phyloP scores from a whole-genome alignment of 2,888 invertebrate species.

The Ichneumoninae sp. region DNA sequence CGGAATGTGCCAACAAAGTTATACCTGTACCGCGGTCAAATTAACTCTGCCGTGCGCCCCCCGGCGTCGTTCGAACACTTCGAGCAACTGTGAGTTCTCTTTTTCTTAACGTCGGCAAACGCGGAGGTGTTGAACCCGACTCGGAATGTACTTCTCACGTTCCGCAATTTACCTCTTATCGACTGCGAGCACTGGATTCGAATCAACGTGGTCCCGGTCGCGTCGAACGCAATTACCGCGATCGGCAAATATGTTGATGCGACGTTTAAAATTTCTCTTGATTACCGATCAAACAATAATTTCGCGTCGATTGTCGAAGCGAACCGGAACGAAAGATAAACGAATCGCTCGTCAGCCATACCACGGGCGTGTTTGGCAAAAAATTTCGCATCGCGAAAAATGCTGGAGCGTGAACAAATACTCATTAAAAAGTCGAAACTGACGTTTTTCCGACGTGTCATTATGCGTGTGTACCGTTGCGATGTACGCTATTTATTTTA shows the following conservation, averaged over 20 bases:
- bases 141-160: not conserved
- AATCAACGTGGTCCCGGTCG: not conserved
- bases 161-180: not conserved
- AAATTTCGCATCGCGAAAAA: conserved; percentile 25
- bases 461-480: conserved; percentile 2
- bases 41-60: conserved; percentile 54
- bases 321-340: not conserved
- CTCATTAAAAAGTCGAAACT: conserved; percentile 57
- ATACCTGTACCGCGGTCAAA: conserved; percentile 56
- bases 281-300: not conserved
- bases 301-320: not conserved
- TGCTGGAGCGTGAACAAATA: conserved; percentile 47
- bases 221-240: not conserved
- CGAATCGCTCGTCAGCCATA: not conserved
- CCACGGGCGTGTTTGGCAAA: not conserved
- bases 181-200: not conserved
- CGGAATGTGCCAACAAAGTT: conserved; percentile 56
- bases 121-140: conserved; percentile 14
- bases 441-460: conserved; percentile 28
- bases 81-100: conserved; percentile 49
- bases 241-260: not conserved
- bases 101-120: conserved; percentile 2
- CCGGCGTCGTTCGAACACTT: conserved; percentile 53
- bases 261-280: not conserved
- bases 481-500: conserved; percentile 5